Percentiles rank a stretch among this genome's conserved stretches.
Evolutionary conservation across 2,888 invertebrate species (phyloP).

Genomic region (Apodemia duryi): DNA sequence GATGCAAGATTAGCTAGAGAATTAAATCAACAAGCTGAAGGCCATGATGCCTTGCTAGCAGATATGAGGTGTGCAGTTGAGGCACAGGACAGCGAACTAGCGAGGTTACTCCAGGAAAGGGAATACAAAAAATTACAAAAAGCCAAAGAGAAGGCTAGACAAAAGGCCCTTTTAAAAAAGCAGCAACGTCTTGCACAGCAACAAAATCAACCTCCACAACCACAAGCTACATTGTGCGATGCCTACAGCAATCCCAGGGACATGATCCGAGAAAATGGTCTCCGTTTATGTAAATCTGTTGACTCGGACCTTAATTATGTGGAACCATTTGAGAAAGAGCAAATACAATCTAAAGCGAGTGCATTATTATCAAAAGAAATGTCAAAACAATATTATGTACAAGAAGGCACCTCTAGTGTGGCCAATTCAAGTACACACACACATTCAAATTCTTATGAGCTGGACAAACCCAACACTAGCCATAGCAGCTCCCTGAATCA

Average conservation of each 20-base stretch:
- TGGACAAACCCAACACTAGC: conserved; percentile 40
- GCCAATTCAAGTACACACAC: conserved; percentile 44
- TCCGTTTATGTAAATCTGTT: conserved; percentile 68
- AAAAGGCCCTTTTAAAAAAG: conserved; percentile 68
- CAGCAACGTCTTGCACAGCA: conserved; percentile 59
- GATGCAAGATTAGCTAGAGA: conserved; percentile 65
- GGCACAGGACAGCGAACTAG: conserved; percentile 70
- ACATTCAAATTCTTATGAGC: conserved; percentile 52
- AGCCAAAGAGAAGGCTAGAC: conserved; percentile 69
- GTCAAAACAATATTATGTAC: conserved; percentile 59
- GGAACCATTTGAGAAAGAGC: conserved; percentile 72
- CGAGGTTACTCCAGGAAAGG: conserved; percentile 63
- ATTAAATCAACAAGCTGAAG: conserved; percentile 58
- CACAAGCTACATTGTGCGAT: conserved; percentile 61
- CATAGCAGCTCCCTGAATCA: conserved; percentile 47
- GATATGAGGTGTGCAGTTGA: conserved; percentile 73
- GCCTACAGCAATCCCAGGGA: conserved; percentile 71
- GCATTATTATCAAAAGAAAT: conserved; percentile 64
- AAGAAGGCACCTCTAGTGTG: conserved; percentile 50
- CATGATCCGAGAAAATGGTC: conserved; percentile 58
- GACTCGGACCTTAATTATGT: conserved; percentile 73
- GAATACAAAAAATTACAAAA: conserved; percentile 71
- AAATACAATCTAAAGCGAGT: conserved; percentile 69
- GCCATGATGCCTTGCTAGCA: conserved; percentile 56
- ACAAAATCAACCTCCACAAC: conserved; percentile 36